A percentile compares a stretch with the other conserved stretches of the same genome.
Conservation (phyloP, 2,888 invertebrate genomes). For the Cantharis nigra region DNA sequence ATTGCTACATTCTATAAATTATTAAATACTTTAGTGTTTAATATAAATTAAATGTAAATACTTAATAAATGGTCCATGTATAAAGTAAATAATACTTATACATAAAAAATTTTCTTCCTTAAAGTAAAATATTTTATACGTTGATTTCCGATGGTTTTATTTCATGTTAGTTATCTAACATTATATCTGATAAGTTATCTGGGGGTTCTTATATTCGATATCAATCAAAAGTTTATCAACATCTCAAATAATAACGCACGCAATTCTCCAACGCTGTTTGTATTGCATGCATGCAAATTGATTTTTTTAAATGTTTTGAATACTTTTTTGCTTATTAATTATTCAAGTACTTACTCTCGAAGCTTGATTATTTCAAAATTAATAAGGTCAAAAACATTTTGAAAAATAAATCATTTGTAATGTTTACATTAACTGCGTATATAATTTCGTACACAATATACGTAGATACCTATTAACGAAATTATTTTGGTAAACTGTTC, state of each 20-base stretch:
- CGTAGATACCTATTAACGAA: background rate
- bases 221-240: background rate
- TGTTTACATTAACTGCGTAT: background rate
- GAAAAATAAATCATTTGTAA: background rate
- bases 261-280: background rate
- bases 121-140: background rate
- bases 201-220: background rate
- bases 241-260: background rate
- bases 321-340: background rate
- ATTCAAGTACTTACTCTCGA: background rate
- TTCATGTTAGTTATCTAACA: background rate
- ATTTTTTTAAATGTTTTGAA: background rate
- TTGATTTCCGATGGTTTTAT: no score
- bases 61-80: background rate
- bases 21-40: background rate
- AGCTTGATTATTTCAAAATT: background rate
- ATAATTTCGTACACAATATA: background rate
- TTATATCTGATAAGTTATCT: background rate
- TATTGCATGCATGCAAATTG: background rate
- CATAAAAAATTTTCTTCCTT: background rate
- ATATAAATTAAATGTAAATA: background rate
- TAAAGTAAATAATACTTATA: no score
- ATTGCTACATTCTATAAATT: background rate
- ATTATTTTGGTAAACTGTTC: background rate
- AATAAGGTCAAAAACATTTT: background rate